Evolutionary conservation across 2,113 vertebrate genomes (phyloP), one percentile per base, ranked within the genome.

Genomic region (Chlamydotis undulata): DNA sequence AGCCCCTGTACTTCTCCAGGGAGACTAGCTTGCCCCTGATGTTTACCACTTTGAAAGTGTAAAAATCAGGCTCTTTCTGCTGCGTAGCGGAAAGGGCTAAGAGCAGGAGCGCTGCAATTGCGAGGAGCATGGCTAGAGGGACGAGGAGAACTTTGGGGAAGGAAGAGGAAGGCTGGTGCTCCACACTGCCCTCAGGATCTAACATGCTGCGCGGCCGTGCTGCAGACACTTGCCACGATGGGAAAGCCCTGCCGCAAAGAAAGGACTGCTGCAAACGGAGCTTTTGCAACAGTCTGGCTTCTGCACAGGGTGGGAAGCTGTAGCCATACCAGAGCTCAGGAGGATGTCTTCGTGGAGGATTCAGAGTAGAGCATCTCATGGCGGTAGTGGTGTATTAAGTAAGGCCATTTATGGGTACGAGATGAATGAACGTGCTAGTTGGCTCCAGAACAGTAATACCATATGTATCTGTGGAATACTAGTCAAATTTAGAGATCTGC

Each of bases 1-100:
- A 99, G 50, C 99, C 99, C 73, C 99, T 98, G 98, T 99, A 99
- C 77, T 99, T 99, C 67, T 99, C 99, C 98, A 99, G 98, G 45
- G 99, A 99, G 69, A 99, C 99, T 95, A 99, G 88, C 93, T 99
- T 99, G 93, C 99, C 99, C 95, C 99, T 98, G 98, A 99, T 99
- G 96, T 99, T 99, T 78, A 99, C 98, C 19, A 98, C 98, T 96
- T 99, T 98, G 94, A 99, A 99, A 23, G 98, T 98, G 80, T 99
- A 99, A 97, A 99, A 98, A 97, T 99, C 98, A 87, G 97, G 98
- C 47, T 98, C 98, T 94, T 98, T 99, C 89, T 97, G 98, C 74
- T 98, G 92, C 39, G 97, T 90, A 52, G 98, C 91, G 53, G 95
- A 95, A 70, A 98, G 95, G 2, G 98, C 79, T 43, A 98, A 45